Conservation (phyloP, 1,140 invertebrate genomes). For the Micrasema minimum region DNA sequence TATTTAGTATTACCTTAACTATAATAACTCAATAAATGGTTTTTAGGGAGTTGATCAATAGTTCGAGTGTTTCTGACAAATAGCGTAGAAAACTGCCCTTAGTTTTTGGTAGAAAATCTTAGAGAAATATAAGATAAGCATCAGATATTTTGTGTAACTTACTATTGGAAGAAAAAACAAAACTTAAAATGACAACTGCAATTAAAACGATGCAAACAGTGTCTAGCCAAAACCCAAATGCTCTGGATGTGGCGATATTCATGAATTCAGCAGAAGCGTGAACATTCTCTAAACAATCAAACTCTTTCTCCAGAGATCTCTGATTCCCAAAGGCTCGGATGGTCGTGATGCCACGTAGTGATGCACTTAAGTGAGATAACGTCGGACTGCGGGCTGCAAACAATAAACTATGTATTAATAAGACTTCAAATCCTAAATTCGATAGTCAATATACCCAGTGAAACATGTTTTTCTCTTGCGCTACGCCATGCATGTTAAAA, state of each 20-base stretch:
- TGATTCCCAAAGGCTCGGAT: conserved; percentile 73
- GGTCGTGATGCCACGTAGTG: conserved; percentile 74
- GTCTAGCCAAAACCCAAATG: conserved; percentile 80
- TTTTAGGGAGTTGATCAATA: no score
- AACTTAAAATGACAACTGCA: conserved; percentile 68
- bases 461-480: no score
- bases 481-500: no score
- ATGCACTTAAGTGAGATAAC: conserved; percentile 76
- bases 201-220: conserved; percentile 74
- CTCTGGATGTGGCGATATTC: conserved; percentile 73
- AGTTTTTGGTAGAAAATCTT: not conserved
- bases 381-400: conserved; percentile 71
- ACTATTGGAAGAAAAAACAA: conserved; percentile 58
- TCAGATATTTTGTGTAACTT: no score
- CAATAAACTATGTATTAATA: conserved; percentile 9
- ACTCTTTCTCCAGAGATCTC: conserved; percentile 68
- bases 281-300: conserved; percentile 64
- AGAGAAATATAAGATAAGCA: no score
- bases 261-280: conserved; percentile 70
- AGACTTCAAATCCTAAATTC: not conserved
- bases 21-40: no score
- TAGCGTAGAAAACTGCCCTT: no score
- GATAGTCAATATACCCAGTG: no score
- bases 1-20: no score
- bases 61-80: no score